phyloP scores from a whole-genome alignment of 2,888 invertebrate genomes.

The Rhagium mordax region DNA sequence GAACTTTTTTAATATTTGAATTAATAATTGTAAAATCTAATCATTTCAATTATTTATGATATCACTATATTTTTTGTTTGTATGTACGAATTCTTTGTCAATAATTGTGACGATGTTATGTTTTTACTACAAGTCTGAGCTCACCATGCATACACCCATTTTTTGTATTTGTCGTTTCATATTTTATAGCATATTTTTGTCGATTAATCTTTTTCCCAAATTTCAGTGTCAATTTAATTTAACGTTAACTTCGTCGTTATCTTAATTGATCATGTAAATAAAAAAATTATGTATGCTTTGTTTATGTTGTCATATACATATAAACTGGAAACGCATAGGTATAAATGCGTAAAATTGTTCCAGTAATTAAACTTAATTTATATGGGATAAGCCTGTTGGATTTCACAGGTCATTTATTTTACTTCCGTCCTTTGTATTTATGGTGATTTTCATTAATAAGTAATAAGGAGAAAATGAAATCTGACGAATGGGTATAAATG shows the following conservation, averaged over 20 bases:
- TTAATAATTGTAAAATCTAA: too few relatives aligned
- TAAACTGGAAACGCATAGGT: not conserved
- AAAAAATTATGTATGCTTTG: not conserved
- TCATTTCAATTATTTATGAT: too few relatives aligned
- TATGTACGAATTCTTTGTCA: too few relatives aligned
- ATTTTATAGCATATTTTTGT: too few relatives aligned
- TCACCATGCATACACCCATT: too few relatives aligned
- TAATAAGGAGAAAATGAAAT: not conserved
- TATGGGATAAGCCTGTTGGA: not conserved
- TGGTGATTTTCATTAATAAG: not conserved
- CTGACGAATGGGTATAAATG: not conserved
- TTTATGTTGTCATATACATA: not conserved
- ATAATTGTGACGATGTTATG: too few relatives aligned
- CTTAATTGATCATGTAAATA: not conserved
- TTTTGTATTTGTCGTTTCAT: too few relatives aligned
- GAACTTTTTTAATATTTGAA: not conserved
- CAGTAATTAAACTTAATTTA: constrained; percentile 4
- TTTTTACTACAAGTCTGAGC: too few relatives aligned
- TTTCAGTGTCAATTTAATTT: not conserved
- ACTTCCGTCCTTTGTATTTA: not conserved
- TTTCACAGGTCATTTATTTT: not conserved
- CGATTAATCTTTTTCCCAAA: too few relatives aligned
- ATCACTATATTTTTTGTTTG: too few relatives aligned
- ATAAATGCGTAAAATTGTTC: too few relatives aligned
- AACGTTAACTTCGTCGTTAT: not conserved